Percentiles rank a stretch among this genome's conserved stretches.
Evolutionary conservation across 2,797 vertebrate genomes (phyloP).

Genomic region (Ptychobarbus kaznakovi): DNA sequence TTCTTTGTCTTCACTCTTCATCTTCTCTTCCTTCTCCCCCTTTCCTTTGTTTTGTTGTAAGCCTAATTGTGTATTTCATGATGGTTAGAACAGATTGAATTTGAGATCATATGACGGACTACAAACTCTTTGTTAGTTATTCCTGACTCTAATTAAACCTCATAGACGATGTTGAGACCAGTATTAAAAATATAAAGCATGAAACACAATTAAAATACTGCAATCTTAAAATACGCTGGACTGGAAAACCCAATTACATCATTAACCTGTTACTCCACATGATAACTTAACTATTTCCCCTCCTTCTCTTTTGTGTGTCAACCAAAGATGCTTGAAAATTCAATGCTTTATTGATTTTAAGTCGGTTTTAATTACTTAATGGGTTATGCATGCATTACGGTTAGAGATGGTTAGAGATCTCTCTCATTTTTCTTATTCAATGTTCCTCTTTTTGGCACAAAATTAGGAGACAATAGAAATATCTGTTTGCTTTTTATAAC

Average conservation of each 20-base stretch:
- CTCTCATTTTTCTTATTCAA: neutral
- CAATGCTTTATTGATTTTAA: slow-evolving; percentile 3
- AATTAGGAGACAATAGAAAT: slow-evolving; percentile 11
- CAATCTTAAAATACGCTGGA: neutral
- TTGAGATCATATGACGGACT: slow-evolving; percentile 7
- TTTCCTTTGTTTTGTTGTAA: neutral
- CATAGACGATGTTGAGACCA: neutral
- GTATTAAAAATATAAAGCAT: neutral
- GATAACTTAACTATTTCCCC: neutral
- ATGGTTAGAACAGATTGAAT: slow-evolving; percentile 14
- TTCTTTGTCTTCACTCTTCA: neutral
- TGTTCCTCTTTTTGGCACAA: neutral
- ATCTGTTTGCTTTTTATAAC: neutral
- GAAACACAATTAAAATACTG: neutral
- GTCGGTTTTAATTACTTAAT: neutral
- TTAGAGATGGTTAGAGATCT: neutral
- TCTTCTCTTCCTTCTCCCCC: no score
- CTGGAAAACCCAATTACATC: neutral
- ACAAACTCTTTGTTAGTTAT: neutral
- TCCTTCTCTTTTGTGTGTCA: neutral
- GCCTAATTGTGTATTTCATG: neutral
- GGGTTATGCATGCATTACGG: no score
- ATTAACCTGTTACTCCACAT: neutral
- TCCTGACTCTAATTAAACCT: neutral
- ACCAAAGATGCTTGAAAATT: neutral